Base-by-base conservation (phyloP, 2,888 invertebrate genomes). In the Coleophora deauratella region DNA sequence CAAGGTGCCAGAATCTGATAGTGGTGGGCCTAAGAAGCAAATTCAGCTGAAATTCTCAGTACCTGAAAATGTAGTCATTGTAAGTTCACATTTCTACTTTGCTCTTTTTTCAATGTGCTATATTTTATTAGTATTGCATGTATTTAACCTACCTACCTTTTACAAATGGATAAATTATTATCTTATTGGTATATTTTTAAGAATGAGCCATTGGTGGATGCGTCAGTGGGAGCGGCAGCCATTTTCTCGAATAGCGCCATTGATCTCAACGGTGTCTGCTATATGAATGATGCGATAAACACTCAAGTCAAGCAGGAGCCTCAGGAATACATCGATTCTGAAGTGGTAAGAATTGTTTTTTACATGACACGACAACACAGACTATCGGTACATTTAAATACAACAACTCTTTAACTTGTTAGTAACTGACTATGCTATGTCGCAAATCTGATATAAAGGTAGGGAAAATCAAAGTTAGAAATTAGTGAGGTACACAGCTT, bases 191-290 rank as follows among this genome's bases (percentile, higher is more conserved):
- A 3, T 21, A 2, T 28, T 9, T 36, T 35, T 8, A 35, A 46
- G 43, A 32, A 36, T 9, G 42, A 45, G 27, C 40, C 42, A 3
- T 51, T 86, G 10, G 87, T 85, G 14, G 88, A 89, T 57, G 77
- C 89, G 57, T 88, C 89, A 56, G 79, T 93, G 57, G 88, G 92
- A 41, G 89, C 91, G 3, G 91, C 93, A 8, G 92, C 93, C 1
- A 90, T 96, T 46, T 93, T 95, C 71, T 93, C 94, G 1, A 96
- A 96, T 64, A 95, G 95, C 62, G 93, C 94, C 9, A 94, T 94
- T 2, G 93, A 93, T 62, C 75, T 94, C 38, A 93, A 94, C 56
- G 94, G 93, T 57, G 92, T 93, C 6, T 92, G 91, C 53, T 92
- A 91, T 55, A 82, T 96, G 9, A 95, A 94, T 63, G 95, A 95